Evolutionary conservation across 2,888 invertebrate species (phyloP), one percentile per base, ranked within the genome.

Genomic region (Heterodera filipjevi): DNA sequence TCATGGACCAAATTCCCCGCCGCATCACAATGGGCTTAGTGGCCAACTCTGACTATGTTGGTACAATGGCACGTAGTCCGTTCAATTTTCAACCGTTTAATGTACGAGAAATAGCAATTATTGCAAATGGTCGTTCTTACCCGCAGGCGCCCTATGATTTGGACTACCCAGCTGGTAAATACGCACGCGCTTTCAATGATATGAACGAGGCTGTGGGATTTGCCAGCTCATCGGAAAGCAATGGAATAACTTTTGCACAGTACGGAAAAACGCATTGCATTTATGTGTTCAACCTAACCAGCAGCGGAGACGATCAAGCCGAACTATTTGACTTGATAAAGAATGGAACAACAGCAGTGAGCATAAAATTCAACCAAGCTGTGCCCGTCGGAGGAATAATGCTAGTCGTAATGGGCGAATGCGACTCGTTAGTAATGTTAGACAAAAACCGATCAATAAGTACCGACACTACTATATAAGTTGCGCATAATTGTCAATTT

Each of bases 1-100:
- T 74, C 30, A 46, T 74, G 74, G 74, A 74, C 64, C 74, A 74
- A 32, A 74, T 74, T 22, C 74, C 74, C n/a, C 74, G 74, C 14
- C 59, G 74, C 14, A 32, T 74, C 46, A 59, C 35, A 39, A 35
- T 74, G 35, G n/a, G 46, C 14, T 8, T 74, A 27, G 53, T 53
- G 66, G 3, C 33, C 22, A 74, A 74, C 12, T 5, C 73, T 14
- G 73, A 35, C 22, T 73, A 73, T n/a, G 66, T 59, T 12, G 53
- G 73, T 30, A 46, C 19, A n/a, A 39, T 44, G 22, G 16, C 19
- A 27, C 35, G 46, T 5, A 73, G 73, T 12, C 73, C 73, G 44
- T 73, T 73, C 73, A 73, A 73, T 16, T 73, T 73, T 3, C 39
- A 73, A 30, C 73, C 73, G 3, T 73, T 73, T 46, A 30, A 73